Percentiles rank a stretch among this genome's conserved stretches.
Evolutionary conservation across 2,113 vertebrate genomes (phyloP).

Genomic region (Ceyx melanurus): DNA sequence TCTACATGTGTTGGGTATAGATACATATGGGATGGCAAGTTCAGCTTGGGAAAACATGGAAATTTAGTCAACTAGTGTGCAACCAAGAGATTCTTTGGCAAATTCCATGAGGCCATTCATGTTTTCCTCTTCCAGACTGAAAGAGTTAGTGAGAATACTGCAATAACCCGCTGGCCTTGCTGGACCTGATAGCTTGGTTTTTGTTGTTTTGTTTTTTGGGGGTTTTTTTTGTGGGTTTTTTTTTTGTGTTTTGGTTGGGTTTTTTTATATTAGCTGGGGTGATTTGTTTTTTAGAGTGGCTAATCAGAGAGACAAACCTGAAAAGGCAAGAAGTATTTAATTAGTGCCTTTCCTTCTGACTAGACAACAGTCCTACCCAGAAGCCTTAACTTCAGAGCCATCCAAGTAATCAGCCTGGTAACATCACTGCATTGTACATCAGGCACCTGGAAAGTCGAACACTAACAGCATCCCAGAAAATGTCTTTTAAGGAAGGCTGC

Average conservation of each 20-base stretch:
- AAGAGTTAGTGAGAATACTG: background rate
- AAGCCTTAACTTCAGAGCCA: conserved; percentile 8
- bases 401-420: conserved; percentile 12
- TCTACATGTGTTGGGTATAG: accelerated
- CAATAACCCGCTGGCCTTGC: background rate
- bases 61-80: background rate
- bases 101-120: background rate
- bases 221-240: background rate
- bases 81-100: background rate
- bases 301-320: conserved; percentile 40
- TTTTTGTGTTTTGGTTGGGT: too few relatives aligned
- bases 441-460: conserved; percentile 12
- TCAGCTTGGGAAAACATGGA: background rate
- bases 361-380: conserved; percentile 26
- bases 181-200: background rate
- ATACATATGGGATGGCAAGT: background rate
- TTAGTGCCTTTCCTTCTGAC: conserved; percentile 22
- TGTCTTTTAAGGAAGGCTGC: conserved; percentile 32
- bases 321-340: conserved; percentile 51
- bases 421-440: background rate
- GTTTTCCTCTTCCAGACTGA: background rate
- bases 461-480: conserved; percentile 24
- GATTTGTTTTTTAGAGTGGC: background rate
- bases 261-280: background rate
- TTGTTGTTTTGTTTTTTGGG: too few relatives aligned